These are phyloP conservation scores for Exephanes ischioxanthus DNA, from an alignment of 2,888 invertebrate species.

Conservation along the genomic window DNA sequence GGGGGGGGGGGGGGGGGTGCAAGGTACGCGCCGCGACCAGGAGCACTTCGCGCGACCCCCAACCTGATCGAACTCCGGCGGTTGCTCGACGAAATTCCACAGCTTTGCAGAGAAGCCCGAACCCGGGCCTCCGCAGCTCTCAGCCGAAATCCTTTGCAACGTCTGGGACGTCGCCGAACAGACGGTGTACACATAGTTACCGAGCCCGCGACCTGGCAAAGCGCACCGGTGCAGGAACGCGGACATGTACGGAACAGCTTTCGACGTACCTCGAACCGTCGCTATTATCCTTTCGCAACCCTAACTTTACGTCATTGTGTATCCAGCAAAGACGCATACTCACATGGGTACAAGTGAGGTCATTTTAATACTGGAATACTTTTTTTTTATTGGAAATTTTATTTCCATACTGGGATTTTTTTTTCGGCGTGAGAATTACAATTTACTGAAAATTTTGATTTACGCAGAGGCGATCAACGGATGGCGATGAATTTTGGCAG, in stretches of 20 bases:
- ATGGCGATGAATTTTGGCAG: too few relatives aligned
- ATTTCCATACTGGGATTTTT: neutral
- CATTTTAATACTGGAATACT: neutral
- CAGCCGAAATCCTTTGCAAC: slow-evolving; percentile 12
- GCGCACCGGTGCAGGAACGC: neutral
- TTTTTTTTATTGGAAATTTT: neutral
- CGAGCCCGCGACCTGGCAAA: neutral
- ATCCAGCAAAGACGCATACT: neutral
- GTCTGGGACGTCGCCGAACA: slow-evolving; percentile 4
- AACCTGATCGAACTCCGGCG: slow-evolving; percentile 29
- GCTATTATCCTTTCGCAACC: neutral
- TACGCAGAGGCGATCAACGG: too few relatives aligned
- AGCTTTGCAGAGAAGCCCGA: slow-evolving; percentile 3
- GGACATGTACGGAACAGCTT: neutral
- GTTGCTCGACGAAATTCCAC: slow-evolving; percentile 26
- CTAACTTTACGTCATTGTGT: neutral
- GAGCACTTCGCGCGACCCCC: slow-evolving; percentile 32
- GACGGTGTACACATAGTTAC: neutral
- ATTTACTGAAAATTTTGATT: too few relatives aligned
- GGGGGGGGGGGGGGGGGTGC: neutral
- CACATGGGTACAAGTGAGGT: neutral
- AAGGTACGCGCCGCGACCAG: slow-evolving; percentile 7
- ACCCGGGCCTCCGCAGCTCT: neutral
- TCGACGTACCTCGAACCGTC: neutral
- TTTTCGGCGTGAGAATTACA: neutral